phyloP scores from a whole-genome alignment of 2,113 vertebrate species.

The Montifringilla adamsi region DNA sequence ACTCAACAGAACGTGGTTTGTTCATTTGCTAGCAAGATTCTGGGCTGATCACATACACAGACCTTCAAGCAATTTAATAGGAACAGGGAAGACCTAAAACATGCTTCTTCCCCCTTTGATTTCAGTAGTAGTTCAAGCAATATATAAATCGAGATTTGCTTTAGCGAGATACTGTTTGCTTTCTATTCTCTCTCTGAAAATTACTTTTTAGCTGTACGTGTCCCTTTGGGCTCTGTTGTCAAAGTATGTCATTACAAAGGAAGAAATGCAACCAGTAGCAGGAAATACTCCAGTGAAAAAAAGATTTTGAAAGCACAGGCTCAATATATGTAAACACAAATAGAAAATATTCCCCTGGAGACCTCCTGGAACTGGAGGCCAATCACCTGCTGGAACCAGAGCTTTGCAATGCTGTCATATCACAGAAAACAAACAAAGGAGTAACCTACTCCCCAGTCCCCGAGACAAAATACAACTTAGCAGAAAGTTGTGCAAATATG shows the following conservation, averaged over 20 bases:
- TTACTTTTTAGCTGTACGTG: neutral
- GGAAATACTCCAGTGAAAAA: neutral
- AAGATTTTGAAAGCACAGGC: neutral
- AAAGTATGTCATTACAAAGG: neutral
- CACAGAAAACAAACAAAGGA: neutral
- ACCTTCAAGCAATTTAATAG: neutral
- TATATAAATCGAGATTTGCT: neutral
- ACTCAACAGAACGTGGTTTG: neutral
- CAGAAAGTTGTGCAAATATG: neutral
- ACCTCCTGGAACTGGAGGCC: neutral
- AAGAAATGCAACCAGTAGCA: neutral
- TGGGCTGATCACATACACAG: neutral
- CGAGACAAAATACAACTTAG: neutral
- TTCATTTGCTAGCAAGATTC: neutral
- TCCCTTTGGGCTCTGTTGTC: neutral
- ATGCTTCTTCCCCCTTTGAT: neutral
- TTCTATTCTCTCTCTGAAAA: constrained; percentile 4
- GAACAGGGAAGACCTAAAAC: neutral
- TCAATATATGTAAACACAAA: constrained; percentile 1
- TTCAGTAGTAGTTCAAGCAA: neutral
- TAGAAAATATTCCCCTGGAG: neutral
- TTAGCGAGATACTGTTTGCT: neutral
- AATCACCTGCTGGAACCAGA: neutral
- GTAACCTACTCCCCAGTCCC: neutral
- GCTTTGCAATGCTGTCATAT: neutral